Conservation (phyloP, 2,797 vertebrate genomes). For the Malacoraja senta region DNA sequence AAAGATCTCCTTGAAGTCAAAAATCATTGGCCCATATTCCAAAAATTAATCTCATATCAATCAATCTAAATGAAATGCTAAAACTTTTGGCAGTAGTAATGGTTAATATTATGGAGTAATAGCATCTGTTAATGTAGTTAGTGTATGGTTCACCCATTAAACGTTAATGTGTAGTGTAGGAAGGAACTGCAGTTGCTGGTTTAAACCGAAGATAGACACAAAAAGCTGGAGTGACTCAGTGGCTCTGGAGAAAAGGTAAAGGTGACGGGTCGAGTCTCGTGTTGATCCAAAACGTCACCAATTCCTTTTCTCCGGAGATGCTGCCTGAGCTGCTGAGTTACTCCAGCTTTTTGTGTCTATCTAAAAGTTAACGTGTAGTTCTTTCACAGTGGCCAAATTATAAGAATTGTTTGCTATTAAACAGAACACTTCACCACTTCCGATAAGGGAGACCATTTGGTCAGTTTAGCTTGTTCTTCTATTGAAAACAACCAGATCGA, state of each 20-base stretch:
- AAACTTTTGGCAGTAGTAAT: not conserved
- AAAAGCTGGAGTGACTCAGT: no score
- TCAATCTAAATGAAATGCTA: not conserved
- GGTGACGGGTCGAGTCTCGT: no score
- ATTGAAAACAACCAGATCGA: not conserved
- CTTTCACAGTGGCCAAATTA: not conserved
- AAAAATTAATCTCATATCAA: not conserved
- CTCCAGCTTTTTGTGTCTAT: no score
- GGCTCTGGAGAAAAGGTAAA: no score
- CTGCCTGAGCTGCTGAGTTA: no score
- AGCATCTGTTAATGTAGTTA: not conserved
- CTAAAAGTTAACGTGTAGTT: no score
- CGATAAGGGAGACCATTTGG: not conserved
- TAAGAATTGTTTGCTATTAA: not conserved
- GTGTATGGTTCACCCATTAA: not conserved
- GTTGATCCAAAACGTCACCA: no score
- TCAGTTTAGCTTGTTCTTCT: not conserved
- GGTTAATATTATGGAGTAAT: not conserved
- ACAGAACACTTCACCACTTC: not conserved
- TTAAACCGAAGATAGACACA: no score
- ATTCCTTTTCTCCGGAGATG: no score
- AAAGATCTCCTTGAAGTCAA: not conserved
- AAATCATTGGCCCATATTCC: not conserved
- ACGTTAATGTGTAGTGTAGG: no score
- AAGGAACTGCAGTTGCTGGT: no score